Evolutionary conservation across 2,888 invertebrate species (phyloP).

Genomic region (Anthrax anthrax): DNA sequence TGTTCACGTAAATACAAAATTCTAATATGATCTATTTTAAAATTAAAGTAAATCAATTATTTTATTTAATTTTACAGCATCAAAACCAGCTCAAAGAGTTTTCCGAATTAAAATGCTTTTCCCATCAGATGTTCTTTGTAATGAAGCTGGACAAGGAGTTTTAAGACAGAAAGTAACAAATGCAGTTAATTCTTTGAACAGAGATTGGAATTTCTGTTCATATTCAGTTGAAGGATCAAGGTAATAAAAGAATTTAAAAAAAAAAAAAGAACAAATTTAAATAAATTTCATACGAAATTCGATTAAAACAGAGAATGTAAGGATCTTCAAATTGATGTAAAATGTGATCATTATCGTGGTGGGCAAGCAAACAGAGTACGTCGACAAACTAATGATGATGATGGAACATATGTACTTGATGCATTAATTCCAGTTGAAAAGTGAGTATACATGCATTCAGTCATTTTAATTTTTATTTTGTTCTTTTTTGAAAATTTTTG

Average conservation of each 20-base stretch:
- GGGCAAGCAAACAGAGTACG: constrained; percentile 44
- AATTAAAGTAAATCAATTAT: no score
- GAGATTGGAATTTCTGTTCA: constrained; percentile 95
- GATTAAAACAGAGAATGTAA: constrained; percentile 56
- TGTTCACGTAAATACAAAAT: constrained; percentile 55
- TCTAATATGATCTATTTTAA: no score
- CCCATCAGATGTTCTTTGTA: constrained; percentile 92
- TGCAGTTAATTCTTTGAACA: constrained; percentile 79
- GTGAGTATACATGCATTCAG: constrained; percentile 44
- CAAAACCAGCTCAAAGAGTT: constrained; percentile 84
- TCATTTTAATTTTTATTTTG: neutral
- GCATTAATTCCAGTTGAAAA: constrained; percentile 71
- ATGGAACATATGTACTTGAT: constrained; percentile 69
- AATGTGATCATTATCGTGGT: constrained; percentile 64
- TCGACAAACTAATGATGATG: constrained; percentile 49
- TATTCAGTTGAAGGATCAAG: constrained; percentile 65
- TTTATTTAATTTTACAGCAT: constrained; percentile 39
- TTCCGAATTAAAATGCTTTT: constrained; percentile 88
- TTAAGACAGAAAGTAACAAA: constrained; percentile 75
- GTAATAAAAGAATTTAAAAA: constrained; percentile 15
- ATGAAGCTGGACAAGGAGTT: constrained; percentile 87
- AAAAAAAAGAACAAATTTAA: neutral
- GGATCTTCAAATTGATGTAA: constrained; percentile 78
- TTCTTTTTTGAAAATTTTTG: no score
- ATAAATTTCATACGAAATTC: no score